A percentile compares a stretch with the other conserved stretches of the same genome.
These are phyloP conservation scores for Papilio polytes DNA, from an alignment of 1,140 invertebrate genomes.

Conservation along the genomic window DNA sequence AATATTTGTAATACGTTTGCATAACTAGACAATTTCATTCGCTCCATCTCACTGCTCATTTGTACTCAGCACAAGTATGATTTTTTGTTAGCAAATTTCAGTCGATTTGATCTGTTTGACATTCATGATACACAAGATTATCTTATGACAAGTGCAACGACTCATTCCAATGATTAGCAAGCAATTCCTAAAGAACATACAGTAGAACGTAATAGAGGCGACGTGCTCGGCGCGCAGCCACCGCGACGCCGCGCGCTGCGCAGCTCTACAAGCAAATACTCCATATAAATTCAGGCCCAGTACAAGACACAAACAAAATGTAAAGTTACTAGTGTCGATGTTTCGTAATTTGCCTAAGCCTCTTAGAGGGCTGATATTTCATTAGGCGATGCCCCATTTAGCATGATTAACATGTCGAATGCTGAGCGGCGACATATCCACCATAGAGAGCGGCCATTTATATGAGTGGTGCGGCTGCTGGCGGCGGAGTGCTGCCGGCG, in stretches of 20 bases:
- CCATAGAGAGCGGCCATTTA: slow-evolving; percentile 61
- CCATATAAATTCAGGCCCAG: background rate
- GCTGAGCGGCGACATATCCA: slow-evolving; percentile 45
- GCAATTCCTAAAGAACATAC: background rate
- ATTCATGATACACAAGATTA: background rate
- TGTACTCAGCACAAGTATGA: background rate
- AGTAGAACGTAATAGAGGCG: background rate
- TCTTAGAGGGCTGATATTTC: slow-evolving; percentile 44
- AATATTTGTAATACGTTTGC: background rate
- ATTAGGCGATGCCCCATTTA: slow-evolving; percentile 54
- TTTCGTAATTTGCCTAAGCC: slow-evolving; percentile 44
- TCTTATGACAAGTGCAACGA: background rate
- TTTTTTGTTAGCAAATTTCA: background rate
- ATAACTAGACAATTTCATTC: background rate
- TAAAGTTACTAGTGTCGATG: slow-evolving; percentile 28
- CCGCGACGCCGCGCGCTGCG: background rate
- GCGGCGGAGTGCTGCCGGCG: slow-evolving; percentile 53
- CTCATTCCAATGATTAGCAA: slow-evolving; percentile 3
- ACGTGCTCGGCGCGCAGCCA: slow-evolving; percentile 1
- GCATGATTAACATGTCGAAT: slow-evolving; percentile 57
- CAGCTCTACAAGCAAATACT: background rate
- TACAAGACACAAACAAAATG: slow-evolving; percentile 21
- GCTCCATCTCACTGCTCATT: background rate
- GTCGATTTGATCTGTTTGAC: background rate
- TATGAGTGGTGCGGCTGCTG: slow-evolving; percentile 55